These are phyloP conservation scores for Vanacampus margaritifer DNA, from an alignment of 2,113 vertebrate species.

Conservation along the genomic window DNA sequence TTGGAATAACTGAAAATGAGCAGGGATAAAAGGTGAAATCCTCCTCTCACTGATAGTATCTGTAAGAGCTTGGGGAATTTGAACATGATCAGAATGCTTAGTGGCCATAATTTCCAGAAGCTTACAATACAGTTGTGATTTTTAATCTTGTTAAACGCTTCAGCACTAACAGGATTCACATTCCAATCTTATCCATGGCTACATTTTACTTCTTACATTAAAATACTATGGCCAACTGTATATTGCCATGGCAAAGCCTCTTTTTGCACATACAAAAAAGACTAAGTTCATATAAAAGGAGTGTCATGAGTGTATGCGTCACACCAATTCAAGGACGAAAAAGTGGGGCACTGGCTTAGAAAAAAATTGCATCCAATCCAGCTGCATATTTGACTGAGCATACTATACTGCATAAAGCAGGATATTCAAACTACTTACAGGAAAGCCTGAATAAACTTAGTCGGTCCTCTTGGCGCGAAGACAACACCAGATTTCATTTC, in stretches of 20 bases:
- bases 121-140: constrained; percentile 26
- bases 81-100: constrained; percentile 25
- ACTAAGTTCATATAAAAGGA: too few relatives aligned
- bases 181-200: constrained; percentile 49
- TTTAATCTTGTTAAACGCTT: constrained; percentile 39
- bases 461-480: constrained; percentile 41
- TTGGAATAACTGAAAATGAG: constrained; percentile 5
- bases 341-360: neutral
- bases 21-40: constrained; percentile 22
- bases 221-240: neutral
- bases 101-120: constrained; percentile 24
- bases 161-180: constrained; percentile 19
- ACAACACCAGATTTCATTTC: constrained; percentile 66
- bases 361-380: neutral
- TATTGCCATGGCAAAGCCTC: too few relatives aligned
- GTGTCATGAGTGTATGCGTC: too few relatives aligned
- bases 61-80: constrained; percentile 39
- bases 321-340: neutral
- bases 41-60: constrained; percentile 24
- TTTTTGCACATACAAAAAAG: too few relatives aligned
- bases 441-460: constrained; percentile 71
- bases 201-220: constrained; percentile 14
- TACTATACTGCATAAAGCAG: constrained; percentile 22
- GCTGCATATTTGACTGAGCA: constrained; percentile 26
- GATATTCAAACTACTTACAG: constrained; percentile 50